Base-by-base conservation (phyloP, 2,797 vertebrate genomes). In the Rhincodon typus region DNA sequence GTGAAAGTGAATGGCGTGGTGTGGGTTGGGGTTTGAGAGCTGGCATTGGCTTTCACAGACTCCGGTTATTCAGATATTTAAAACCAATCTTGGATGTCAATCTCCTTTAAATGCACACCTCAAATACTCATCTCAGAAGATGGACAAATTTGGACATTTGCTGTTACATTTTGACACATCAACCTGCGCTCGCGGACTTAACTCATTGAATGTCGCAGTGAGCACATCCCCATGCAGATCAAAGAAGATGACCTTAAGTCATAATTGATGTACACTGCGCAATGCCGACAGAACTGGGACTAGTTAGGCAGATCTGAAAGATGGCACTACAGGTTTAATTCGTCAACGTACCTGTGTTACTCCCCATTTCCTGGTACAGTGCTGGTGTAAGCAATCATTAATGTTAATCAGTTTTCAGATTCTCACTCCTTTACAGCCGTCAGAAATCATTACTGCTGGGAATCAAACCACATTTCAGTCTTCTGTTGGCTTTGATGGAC, bases 171-270 rank as follows among this genome's bases (percentile, higher is more conserved):
- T 84, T 42, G 23, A 21, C 82, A 84, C 79, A 46, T 7, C 38
- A 46, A 6, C 57, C 57, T 38, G 30, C 34, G 7, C 88, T 67
- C 62, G 38, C 87, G 62, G 25, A n/a, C 13, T 90, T 66, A 90
- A 90, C 62, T 10, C 66, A 38, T 12, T 38, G 62, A 67, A 62
- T 23, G 90, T 7, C 0, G 6, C 17, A 34, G 19, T 12, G 21
- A 46, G 82, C 62, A 38, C 19, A 66, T 91, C 88, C 34, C 30
- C 88, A 69, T 19, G 21, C 23, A 38, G 25, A 38, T 42, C 66
- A 93, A 93, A 93, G n/a, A 67, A 23, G n/a, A 93, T 67, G 90
- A 93, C 62, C 57, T 90, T 93, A 93, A 42, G 15, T 94, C 19
- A 94, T 94, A 74, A 94, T 74, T 94, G 38, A 94, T 72, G 23